Conservation (phyloP, 2,888 invertebrate genomes). For the Hydrotaea cyrtoneurina region DNA sequence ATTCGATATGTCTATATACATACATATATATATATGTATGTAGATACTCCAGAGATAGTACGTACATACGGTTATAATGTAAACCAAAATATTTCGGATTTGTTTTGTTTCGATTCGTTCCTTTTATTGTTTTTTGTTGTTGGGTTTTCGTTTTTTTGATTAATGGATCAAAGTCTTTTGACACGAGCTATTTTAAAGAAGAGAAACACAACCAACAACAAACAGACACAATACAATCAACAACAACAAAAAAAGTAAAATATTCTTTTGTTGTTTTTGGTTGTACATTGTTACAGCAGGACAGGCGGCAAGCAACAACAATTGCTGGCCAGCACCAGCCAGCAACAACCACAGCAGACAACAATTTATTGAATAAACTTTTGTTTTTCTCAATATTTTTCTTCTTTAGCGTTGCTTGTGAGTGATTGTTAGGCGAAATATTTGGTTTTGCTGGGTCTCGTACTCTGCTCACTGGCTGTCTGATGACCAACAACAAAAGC, state of each 20-base stretch:
- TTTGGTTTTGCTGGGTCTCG: neutral
- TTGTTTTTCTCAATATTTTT: slow-evolving; percentile 12
- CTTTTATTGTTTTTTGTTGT: slow-evolving; percentile 27
- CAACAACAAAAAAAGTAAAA: slow-evolving; percentile 42
- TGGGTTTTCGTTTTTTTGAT: slow-evolving; percentile 73
- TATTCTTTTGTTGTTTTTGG: slow-evolving; percentile 78
- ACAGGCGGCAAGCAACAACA: slow-evolving; percentile 22
- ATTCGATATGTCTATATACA: no score
- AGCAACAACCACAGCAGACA: slow-evolving; percentile 4
- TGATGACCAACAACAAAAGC: slow-evolving; percentile 31
- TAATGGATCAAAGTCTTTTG: slow-evolving; percentile 81
- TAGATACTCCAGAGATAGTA: no score
- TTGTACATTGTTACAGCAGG: slow-evolving; percentile 64
- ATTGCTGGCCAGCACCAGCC: neutral
- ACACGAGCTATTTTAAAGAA: slow-evolving; percentile 71
- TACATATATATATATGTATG: no score
- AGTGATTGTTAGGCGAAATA: slow-evolving; percentile 52
- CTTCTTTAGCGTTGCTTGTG: slow-evolving; percentile 23
- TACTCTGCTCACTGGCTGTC: slow-evolving; percentile 4
- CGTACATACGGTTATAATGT: slow-evolving; percentile 27
- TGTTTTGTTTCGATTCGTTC: slow-evolving; percentile 34
- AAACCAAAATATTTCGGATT: slow-evolving; percentile 52
- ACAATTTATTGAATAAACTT: slow-evolving; percentile 17
- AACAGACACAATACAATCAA: neutral
- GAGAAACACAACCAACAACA: slow-evolving; percentile 6